These are phyloP conservation scores for Cyprinodon brontotheroides DNA, from an alignment of 2,113 vertebrate genomes.

Conservation along the genomic window DNA sequence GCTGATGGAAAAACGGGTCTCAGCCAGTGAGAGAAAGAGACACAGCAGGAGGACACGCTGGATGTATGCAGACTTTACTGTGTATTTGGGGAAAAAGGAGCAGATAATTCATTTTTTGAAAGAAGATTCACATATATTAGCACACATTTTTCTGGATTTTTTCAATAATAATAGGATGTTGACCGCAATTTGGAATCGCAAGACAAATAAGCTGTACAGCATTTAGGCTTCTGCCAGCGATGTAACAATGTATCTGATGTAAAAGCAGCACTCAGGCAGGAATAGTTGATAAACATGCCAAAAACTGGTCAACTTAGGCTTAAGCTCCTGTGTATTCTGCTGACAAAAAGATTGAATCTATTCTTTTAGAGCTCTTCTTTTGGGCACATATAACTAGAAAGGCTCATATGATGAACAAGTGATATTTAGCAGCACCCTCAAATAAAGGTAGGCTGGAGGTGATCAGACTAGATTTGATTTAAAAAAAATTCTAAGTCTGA, in stretches of 20 bases:
- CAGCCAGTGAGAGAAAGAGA: constrained; percentile 14
- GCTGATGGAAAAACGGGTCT: constrained; percentile 40
- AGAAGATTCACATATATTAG: neutral
- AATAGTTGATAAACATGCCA: constrained; percentile 28
- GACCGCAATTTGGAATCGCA: constrained; percentile 33
- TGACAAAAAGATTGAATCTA: constrained; percentile 9
- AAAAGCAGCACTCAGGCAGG: constrained; percentile 45
- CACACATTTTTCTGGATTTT: constrained; percentile 41
- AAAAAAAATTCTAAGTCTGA: constrained; percentile 16
- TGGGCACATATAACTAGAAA: neutral
- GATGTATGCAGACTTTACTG: constrained; percentile 11
- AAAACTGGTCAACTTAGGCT: constrained; percentile 20
- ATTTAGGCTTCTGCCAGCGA: constrained; percentile 25
- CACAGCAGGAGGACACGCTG: constrained; percentile 12
- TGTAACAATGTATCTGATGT: constrained; percentile 52
- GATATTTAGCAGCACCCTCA: constrained; percentile 1
- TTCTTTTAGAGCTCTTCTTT: constrained; percentile 2
- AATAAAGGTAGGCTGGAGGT: neutral
- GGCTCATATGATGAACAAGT: neutral
- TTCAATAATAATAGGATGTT: constrained; percentile 2
- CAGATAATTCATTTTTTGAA: constrained; percentile 15
- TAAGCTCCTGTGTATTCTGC: constrained; percentile 18
- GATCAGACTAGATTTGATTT: constrained; percentile 21
- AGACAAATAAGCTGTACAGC: constrained; percentile 32
- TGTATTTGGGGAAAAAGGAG: constrained; percentile 14